These are phyloP conservation scores for Orbicella faveolata DNA, from an alignment of 64 coral and sea anemone species.

Conservation along the genomic window DNA sequence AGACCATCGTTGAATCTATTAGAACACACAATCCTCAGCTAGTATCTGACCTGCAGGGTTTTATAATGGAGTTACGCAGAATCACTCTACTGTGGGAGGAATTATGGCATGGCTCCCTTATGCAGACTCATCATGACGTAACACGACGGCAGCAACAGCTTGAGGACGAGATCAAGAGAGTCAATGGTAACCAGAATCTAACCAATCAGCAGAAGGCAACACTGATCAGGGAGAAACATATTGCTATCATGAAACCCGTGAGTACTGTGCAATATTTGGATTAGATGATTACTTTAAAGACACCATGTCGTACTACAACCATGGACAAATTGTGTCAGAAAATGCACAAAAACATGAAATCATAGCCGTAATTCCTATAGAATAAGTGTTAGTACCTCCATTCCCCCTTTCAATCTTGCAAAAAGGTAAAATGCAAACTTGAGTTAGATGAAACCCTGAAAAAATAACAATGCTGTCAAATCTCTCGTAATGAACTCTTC, in stretches of 20 bases:
- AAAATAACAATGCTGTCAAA: no score
- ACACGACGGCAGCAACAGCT: conserved; percentile 84
- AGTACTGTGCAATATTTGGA: conserved; percentile 10
- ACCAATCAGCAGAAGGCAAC: conserved; percentile 79
- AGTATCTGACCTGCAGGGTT: conserved; percentile 85
- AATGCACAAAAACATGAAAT: no score
- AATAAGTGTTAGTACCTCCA: no score
- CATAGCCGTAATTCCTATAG: no score
- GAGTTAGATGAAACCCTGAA: no score
- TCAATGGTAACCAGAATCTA: conserved; percentile 83
- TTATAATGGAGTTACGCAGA: conserved; percentile 86
- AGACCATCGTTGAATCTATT: conserved; percentile 88
- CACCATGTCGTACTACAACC: no score
- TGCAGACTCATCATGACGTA: conserved; percentile 96
- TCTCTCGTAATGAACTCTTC: no score
- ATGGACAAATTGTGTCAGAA: no score
- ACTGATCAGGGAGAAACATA: conserved; percentile 88
- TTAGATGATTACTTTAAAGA: no score
- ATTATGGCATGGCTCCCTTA: conserved; percentile 90
- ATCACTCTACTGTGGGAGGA: conserved; percentile 97
- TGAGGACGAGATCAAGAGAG: conserved; percentile 94
- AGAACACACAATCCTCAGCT: conserved; percentile 76
- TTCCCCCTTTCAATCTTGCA: no score
- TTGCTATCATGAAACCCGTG: conserved; percentile 99
- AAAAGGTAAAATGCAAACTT: no score